Evolutionary conservation across 2,888 invertebrate species (phyloP).

Genomic region (Drosophila trichaetosa): DNA sequence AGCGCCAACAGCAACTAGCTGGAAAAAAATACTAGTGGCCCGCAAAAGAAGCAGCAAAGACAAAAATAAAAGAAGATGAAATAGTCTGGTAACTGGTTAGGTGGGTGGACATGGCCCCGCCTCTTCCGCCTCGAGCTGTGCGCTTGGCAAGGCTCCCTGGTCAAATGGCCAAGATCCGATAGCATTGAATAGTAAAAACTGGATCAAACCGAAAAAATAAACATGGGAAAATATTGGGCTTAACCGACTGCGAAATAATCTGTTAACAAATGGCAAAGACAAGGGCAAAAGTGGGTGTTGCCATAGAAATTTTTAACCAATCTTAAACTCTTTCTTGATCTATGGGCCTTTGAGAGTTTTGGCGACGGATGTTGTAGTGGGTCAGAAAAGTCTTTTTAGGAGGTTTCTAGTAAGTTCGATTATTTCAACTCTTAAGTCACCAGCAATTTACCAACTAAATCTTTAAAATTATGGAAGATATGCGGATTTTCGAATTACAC

Average conservation of each 20-base stretch:
- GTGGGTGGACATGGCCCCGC: conserved; percentile 50
- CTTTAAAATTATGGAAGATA: background rate
- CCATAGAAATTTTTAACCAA: background rate
- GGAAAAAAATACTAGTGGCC: conserved; percentile 45
- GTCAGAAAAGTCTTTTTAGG: background rate
- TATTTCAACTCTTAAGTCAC: background rate
- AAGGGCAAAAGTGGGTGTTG: background rate
- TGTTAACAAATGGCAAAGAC: background rate
- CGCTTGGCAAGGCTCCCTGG: conserved; percentile 23
- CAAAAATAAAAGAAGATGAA: conserved; percentile 13
- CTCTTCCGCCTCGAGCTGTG: conserved; percentile 25
- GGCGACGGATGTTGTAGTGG: background rate
- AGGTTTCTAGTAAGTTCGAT: background rate
- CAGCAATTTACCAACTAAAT: background rate
- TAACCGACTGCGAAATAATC: background rate
- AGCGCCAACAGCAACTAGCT: conserved; percentile 36
- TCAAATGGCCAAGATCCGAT: conserved; percentile 43
- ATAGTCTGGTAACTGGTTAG: conserved; percentile 52
- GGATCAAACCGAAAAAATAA: conserved; percentile 18
- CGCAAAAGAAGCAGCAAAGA: conserved; percentile 23
- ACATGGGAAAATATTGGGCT: background rate
- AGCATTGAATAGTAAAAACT: conserved; percentile 26
- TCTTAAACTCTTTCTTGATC: background rate
- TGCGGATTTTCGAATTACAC: background rate
- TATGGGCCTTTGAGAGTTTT: background rate